Evolutionary conservation across 2,888 invertebrate genomes (phyloP).

Genomic region (Fragum whitleyi): DNA sequence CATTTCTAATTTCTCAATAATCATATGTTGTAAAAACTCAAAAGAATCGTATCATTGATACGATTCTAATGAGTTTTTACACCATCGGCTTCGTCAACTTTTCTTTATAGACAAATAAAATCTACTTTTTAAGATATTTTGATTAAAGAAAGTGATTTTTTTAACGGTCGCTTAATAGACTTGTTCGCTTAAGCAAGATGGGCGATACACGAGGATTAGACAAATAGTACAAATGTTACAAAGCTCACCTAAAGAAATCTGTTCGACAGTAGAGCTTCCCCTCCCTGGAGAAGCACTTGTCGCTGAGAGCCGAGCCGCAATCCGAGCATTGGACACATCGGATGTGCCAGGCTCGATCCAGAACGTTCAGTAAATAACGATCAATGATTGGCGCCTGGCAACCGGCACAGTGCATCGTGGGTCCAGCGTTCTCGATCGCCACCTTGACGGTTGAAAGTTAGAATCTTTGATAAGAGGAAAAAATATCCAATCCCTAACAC

Average conservation of each 20-base stretch:
- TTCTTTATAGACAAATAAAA: too few species aligned
- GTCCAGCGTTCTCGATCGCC: conserved; percentile 58
- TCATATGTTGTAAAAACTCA: too few species aligned
- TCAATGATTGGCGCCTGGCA: conserved; percentile 99
- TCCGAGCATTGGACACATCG: conserved; percentile 98
- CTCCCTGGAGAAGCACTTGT: conserved; percentile 99
- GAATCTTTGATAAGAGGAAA: conserved; percentile 9
- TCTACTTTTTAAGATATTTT: too few species aligned
- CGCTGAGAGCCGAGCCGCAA: conserved; percentile 96
- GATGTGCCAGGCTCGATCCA: conserved; percentile 99
- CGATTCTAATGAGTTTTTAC: too few species aligned
- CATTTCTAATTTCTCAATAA: too few species aligned
- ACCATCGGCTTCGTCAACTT: too few species aligned
- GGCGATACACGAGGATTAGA: too few species aligned
- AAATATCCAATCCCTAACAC: not conserved
- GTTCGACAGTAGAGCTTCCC: conserved; percentile 98
- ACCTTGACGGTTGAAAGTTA: conserved; percentile 43
- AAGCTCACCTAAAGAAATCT: conserved; percentile 97
- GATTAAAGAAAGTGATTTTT: too few species aligned
- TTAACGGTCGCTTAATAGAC: not conserved
- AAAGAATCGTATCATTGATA: too few species aligned
- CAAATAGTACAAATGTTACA: too few species aligned
- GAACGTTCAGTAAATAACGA: conserved; percentile 98
- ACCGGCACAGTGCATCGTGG: conserved; percentile 92
- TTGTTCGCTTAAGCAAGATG: too few species aligned